Evolutionary conservation across 53 echinoderm and acorn worm genomes (phyloP).

Genomic region (Paracentrotus lividus): DNA sequence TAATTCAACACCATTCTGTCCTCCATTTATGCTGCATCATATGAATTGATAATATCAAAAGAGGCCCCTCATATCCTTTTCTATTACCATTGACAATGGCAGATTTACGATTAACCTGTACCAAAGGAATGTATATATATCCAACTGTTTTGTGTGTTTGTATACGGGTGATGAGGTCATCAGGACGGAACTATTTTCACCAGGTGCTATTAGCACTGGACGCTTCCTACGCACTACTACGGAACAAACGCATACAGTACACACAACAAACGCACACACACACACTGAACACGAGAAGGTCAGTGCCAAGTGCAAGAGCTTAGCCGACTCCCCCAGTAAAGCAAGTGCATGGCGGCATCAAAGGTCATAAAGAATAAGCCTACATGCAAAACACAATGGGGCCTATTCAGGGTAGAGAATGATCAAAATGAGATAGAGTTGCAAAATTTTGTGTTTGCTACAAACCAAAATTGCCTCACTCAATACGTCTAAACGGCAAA

Average conservation of each 20-base stretch:
- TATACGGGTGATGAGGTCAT: constrained; percentile 51
- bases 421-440: constrained; percentile 53
- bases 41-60: neutral
- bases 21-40: neutral
- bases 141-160: constrained; percentile 18
- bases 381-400: constrained; percentile 50
- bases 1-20: neutral
- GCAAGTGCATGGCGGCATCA: constrained; percentile 12
- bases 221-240: constrained; percentile 15
- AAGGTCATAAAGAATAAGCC: constrained; percentile 51
- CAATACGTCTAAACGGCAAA: neutral
- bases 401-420: constrained; percentile 37
- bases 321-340: constrained; percentile 23
- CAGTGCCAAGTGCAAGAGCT: constrained; percentile 52
- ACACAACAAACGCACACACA: neutral
- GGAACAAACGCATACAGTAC: neutral
- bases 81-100: constrained; percentile 10
- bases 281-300: constrained; percentile 50
- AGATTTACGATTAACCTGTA: constrained; percentile 26
- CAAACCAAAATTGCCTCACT: neutral
- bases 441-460: constrained; percentile 61
- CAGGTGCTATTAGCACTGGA: constrained; percentile 40
- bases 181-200: constrained; percentile 51
- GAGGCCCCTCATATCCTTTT: neutral
- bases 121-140: neutral